These are phyloP conservation scores for Habropoda laboriosa DNA, from an alignment of 1,140 invertebrate species.

Conservation along the genomic window DNA sequence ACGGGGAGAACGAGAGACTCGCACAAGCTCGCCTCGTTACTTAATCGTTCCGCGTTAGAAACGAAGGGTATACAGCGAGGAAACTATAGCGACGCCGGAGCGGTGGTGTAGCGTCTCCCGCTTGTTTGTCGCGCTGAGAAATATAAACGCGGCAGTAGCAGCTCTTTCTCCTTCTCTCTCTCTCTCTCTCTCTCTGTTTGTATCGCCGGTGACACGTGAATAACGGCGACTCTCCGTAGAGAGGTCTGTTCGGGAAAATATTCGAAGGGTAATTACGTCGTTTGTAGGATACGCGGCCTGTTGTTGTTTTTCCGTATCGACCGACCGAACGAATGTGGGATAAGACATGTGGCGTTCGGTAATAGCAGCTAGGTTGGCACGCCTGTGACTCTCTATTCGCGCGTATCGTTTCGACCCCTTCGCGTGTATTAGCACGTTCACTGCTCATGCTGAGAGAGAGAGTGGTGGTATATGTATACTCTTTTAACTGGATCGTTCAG, in stretches of 20 bases:
- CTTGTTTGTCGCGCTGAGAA: conserved; percentile 16
- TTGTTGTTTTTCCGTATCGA: not conserved
- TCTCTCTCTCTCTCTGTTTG: no score
- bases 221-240: not conserved
- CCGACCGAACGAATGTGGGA: not conserved
- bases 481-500: no score
- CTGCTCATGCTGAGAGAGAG: no score
- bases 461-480: no score
- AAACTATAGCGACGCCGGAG: conserved; percentile 30
- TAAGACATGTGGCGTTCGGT: no score
- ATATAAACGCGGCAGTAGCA: not conserved
- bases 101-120: conserved; percentile 19
- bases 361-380: not conserved
- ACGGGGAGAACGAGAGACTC: conserved; percentile 51
- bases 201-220: conserved; percentile 6
- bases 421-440: not conserved
- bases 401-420: not conserved
- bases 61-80: conserved; percentile 54
- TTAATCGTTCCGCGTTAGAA: conserved; percentile 64
- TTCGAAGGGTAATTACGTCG: not conserved
- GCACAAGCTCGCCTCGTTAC: conserved; percentile 63
- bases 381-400: not conserved
- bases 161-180: no score
- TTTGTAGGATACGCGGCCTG: not conserved
- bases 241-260: not conserved